Base-by-base conservation (phyloP, 2,888 invertebrate species). In the Drosophila fungiperda region DNA sequence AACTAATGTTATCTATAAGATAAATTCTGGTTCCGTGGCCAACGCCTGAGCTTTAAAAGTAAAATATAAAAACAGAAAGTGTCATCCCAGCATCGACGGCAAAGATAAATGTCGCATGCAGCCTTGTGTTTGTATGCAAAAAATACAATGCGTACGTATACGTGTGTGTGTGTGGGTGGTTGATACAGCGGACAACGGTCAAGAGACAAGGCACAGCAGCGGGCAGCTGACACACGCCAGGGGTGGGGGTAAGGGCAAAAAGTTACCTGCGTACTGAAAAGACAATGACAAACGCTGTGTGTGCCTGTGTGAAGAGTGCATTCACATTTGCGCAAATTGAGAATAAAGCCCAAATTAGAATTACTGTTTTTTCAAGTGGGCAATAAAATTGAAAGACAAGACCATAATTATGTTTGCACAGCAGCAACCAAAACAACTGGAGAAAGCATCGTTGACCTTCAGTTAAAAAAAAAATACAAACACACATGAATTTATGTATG, bases 391-490 rank as follows among this genome's bases (percentile, higher is more conserved):
- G 38, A 70, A n/a, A 57, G 59, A 68, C 40, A 67, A 64, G 66
- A 81, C 63, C 67, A 65, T 82, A 82, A 82, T 79, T 79, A 79
- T 77, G 70, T 67, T 65, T 73, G 73, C 73, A 72, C 78, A 70
- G 81, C 78, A 69, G 81, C 82, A 81, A 73, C 78, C 68, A 50
- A 66, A 67, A 67, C 63, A 80, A 67, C 42, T n/a, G 74, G 83
- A 80, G 80, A 81, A 81, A 81, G 81, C 80, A 83, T 52, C 50
- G 77, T 69, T 81, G 80, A 81, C 80, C 80, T 81, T 81, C 83
- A 80, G 67, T 35, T 26, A 36, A 63, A 73, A 49, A 52, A 55
- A 64, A 38, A 58, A 17, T 15, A 57, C 23, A 35, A 9, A 29
- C 67, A 52, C n/a, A 54, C 23, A 54, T 17, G 17, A 3, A 48